Evolutionary conservation across 2,888 invertebrate genomes (phyloP).

Genomic region (Andrena trimmerana): DNA sequence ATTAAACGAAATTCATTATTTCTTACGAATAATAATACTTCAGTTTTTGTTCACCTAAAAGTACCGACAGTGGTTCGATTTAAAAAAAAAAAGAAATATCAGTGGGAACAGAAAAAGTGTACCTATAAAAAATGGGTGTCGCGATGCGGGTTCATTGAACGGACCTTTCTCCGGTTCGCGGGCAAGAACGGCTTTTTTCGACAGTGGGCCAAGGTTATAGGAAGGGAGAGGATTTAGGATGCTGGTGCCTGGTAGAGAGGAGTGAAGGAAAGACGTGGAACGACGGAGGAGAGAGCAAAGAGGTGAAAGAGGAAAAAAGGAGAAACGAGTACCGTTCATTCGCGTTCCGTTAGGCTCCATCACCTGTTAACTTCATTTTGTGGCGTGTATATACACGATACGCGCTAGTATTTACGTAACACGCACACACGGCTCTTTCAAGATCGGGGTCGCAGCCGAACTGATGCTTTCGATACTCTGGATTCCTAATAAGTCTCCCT

Average conservation of each 20-base stretch:
- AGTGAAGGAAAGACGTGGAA: slow-evolving; percentile 16
- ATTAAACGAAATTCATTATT: no score
- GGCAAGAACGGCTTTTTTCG: neutral
- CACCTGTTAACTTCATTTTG: slow-evolving; percentile 60
- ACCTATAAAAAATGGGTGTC: neutral
- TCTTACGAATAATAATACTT: no score
- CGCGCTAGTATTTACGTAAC: slow-evolving; percentile 25
- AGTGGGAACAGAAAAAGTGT: no score
- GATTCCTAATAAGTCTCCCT: neutral
- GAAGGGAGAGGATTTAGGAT: slow-evolving; percentile 32
- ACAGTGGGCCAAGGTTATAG: slow-evolving; percentile 53
- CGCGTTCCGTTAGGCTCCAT: slow-evolving; percentile 75
- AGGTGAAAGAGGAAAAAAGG: slow-evolving; percentile 47
- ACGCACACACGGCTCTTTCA: slow-evolving; percentile 40
- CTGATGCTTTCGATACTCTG: slow-evolving; percentile 31
- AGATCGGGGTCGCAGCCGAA: slow-evolving; percentile 70
- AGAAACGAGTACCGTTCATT: slow-evolving; percentile 73
- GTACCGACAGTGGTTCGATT: no score
- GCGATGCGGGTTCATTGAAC: slow-evolving; percentile 1
- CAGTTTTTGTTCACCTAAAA: no score
- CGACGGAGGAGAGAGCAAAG: slow-evolving; percentile 36
- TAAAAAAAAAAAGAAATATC: no score
- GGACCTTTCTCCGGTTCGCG: slow-evolving; percentile 18
- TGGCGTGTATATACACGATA: neutral
- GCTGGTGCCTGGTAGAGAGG: slow-evolving; percentile 2